These are phyloP conservation scores for Otolemur garnettii DNA, from an alignment of 2,113 vertebrate genomes.

Conservation along the genomic window DNA sequence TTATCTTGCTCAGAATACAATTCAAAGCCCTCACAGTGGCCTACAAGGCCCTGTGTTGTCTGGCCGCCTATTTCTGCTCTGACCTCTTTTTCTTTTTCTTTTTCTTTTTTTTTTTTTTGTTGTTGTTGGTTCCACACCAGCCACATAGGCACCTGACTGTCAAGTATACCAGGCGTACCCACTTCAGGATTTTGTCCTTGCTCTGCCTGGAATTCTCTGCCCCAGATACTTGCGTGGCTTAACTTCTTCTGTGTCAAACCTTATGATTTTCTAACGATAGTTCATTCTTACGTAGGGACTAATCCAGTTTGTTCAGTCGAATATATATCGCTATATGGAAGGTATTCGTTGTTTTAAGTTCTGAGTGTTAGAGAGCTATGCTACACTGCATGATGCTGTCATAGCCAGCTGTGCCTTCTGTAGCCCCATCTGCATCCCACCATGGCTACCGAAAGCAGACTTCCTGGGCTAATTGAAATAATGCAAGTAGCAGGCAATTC, in stretches of 20 bases:
- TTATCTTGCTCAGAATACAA: background rate
- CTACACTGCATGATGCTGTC: accelerated
- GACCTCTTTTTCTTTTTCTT: background rate
- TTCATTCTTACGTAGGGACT: background rate
- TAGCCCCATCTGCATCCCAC: background rate
- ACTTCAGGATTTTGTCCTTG: background rate
- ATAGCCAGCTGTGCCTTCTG: background rate
- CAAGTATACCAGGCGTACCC: accelerated
- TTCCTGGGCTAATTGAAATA: background rate
- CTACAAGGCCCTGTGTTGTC: accelerated
- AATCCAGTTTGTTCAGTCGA: background rate
- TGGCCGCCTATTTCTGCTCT: background rate
- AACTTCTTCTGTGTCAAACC: background rate
- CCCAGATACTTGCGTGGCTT: too few species aligned
- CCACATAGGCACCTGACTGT: background rate
- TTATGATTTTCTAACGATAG: background rate
- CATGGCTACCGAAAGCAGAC: background rate
- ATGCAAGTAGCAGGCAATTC: background rate
- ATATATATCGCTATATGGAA: background rate
- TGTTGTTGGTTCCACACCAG: background rate
- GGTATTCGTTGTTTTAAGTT: background rate
- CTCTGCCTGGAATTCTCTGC: background rate
- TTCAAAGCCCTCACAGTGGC: background rate
- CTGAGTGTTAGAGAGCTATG: background rate
- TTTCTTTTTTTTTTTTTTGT: background rate